A percentile compares a stretch with the other conserved stretches of the same genome.
Evolutionary conservation across 2,113 vertebrate species (phyloP).

Genomic region (Phyllostomus hastatus): DNA sequence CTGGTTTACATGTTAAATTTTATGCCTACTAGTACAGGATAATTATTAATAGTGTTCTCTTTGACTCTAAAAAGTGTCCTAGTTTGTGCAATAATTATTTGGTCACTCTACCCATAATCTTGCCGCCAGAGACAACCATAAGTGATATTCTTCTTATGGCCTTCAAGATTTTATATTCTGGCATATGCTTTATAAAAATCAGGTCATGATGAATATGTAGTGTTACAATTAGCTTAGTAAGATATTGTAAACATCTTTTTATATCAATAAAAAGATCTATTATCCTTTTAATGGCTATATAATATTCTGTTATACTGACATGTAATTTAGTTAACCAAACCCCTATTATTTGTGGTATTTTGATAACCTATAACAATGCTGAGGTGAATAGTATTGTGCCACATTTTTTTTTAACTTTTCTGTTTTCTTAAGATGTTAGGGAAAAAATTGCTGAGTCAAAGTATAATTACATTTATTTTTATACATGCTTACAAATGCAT

Average conservation of each 20-base stretch:
- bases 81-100: constrained; percentile 28
- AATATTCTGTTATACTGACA: neutral
- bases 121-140: neutral
- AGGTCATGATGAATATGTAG: neutral
- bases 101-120: neutral
- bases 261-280: neutral
- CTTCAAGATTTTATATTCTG: constrained; percentile 42
- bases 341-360: neutral
- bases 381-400: neutral
- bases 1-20: neutral
- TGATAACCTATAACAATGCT: constrained; percentile 10
- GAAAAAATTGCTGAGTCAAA: constrained; percentile 12
- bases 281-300: constrained; percentile 22
- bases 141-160: constrained; percentile 11
- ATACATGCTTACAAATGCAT: neutral
- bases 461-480: neutral
- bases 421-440: constrained; percentile 32
- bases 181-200: constrained; percentile 24
- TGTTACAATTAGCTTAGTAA: constrained; percentile 34
- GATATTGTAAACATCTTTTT: neutral
- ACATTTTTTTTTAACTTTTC: neutral
- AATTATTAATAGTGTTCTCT: constrained; percentile 34
- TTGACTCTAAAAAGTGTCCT: neutral
- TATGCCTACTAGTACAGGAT: neutral
- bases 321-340: neutral